Base-by-base conservation (phyloP, 2,888 invertebrate genomes). In the Drosophila trichaetosa region DNA sequence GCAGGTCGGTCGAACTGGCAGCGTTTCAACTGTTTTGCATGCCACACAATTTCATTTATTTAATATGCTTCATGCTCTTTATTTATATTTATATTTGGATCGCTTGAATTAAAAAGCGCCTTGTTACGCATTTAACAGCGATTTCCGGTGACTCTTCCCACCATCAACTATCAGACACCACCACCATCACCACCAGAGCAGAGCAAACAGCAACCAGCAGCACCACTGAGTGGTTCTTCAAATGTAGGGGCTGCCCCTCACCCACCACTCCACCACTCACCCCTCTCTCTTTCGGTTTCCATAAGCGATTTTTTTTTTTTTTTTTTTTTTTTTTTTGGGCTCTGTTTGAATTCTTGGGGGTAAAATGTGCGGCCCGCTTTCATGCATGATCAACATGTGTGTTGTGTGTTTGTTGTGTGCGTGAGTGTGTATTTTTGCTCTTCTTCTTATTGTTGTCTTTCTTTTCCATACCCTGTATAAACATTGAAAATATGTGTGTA, bases 61-160 rank as follows among this genome's bases (percentile, higher is more conserved):
- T 87, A 88, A 78, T 87, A 69, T 38, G 11, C n/a, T 27, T 56
- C 7, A 36, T 51, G 36, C 57, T 76, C 79, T 86, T 77, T 76
- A 79, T 78, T 78, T 78, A 77, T 76, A 79, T 78, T 78, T 78
- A 77, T 71, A 76, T 89, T 87, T 77, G 90, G 77, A 72, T 87
- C 69, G 82, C 73, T 75, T 89, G 75, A 90, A 85, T 85, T 88
- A 77, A 85, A 85, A 85, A 85, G 85, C 85, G 85, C 88, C 86
- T 79, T 85, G 90, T 85, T 85, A 85, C 90, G 90, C 90, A 89
- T 89, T 89, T 89, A 89, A 89, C 79, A n/a, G 69, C 72, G 64
- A 75, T 85, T 88, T 85, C 90, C 85, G 88, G 85, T 73, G 77
- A 59, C 65, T 64, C 48, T 60, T n/a, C 58, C 40, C 59, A 54